Base-by-base conservation (phyloP, 1,140 invertebrate genomes). In the Pinna nobilis region DNA sequence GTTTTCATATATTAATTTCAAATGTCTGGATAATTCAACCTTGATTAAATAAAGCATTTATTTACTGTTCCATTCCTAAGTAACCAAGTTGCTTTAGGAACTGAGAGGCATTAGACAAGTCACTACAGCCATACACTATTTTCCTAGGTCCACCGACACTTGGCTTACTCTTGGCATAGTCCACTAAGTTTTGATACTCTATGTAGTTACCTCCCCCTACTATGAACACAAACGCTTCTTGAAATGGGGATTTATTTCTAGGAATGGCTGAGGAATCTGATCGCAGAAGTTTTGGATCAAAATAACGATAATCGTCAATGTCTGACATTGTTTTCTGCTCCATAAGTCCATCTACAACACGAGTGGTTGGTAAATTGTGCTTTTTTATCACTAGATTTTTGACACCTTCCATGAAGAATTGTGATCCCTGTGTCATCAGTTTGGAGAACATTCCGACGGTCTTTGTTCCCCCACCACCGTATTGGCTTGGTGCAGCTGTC, bases 341-440 rank as follows among this genome's bases (percentile, higher is more conserved):
- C 92, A 98, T 96, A 35, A 98, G 89, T 79, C 96, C 94, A 83
- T 98, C 96, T 1, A 97, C 94, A 76, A 98, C 95, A 89, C 94
- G 93, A 2, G 96, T 98, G 0, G 97, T 93, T 3, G 96, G 96
- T 39, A 98, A 90, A 91, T 96, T 97, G 91, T 99, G 97, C 91
- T 95, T 94, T 88, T 99, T 99, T 7, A 99, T 95, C 37, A 99
- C 98, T 72, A 99, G 92, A 92, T 99, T 99, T 89, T 99, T 99
- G 0, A 99, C 98, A 41, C 98, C 98, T 90, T 99, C 98, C 97
- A 99, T 99, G 0, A 99, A 97, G 90, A 99, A 98, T 53, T 96
- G 97, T 1, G 97, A 99, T 32, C 97, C 97, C 88, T 98, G 97
- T 6, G 94, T 96, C 83, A 99, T 94, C 18, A 99, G 91, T 90